These are phyloP conservation scores for Myotis brandtii DNA, from an alignment of 2,113 vertebrate species.

Conservation along the genomic window DNA sequence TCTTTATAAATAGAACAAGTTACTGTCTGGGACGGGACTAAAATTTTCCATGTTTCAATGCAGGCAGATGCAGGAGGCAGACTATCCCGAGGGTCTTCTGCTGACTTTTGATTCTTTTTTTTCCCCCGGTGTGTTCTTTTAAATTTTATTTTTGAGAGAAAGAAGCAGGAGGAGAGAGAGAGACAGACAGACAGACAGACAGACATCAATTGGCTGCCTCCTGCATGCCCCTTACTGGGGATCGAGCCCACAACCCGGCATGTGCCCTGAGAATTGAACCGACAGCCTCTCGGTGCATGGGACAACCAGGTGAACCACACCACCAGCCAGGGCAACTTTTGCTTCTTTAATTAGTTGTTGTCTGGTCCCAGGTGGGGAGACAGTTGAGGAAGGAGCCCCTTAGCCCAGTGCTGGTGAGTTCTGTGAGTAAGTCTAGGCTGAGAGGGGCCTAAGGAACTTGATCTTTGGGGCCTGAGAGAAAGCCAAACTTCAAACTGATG, in stretches of 20 bases:
- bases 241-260: not conserved
- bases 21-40: not conserved
- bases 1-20: constrained; percentile 55
- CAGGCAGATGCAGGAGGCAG: not conserved
- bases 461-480: not conserved
- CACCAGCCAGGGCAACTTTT: not conserved
- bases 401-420: not conserved
- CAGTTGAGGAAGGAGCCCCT: not conserved
- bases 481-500: not conserved
- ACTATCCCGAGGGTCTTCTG: not conserved
- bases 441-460: not conserved
- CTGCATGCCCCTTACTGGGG: too few relatives aligned
- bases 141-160: too few relatives aligned
- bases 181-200: too few relatives aligned
- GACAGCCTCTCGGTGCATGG: too few relatives aligned
- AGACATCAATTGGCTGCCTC: too few relatives aligned
- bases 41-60: constrained; percentile 11
- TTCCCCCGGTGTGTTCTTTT: too few relatives aligned
- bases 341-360: not conserved
- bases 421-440: not conserved
- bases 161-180: too few relatives aligned
- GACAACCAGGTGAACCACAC: too few relatives aligned
- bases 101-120: too few relatives aligned
- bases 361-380: not conserved
- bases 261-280: not conserved